These are phyloP conservation scores for Monopis laevigella DNA, from an alignment of 2,888 invertebrate species.

Conservation along the genomic window DNA sequence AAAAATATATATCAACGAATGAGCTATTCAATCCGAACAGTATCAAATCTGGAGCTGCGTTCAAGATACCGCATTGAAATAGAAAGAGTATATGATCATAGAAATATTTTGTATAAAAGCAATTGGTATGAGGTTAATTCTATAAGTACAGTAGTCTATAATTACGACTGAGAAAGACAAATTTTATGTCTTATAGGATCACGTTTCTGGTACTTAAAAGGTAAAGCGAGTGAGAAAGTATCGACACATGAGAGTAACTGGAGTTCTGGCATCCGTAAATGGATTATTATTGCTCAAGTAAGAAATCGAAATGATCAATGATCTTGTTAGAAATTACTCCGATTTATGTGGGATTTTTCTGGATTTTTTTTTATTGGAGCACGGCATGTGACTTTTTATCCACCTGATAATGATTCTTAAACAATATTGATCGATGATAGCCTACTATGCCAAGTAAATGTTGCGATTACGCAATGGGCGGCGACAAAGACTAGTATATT, in stretches of 20 bases:
- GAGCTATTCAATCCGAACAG: too few species aligned
- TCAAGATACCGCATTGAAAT: background rate
- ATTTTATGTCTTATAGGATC: conserved; percentile 8
- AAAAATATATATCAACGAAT: too few species aligned
- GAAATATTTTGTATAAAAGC: background rate
- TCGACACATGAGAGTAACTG: conserved; percentile 2
- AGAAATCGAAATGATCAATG: conserved; percentile 5
- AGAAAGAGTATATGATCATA: background rate
- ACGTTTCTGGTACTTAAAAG: conserved; percentile 10
- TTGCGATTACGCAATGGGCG: too few species aligned
- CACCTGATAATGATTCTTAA: too few species aligned
- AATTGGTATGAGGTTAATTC: conserved; percentile 8
- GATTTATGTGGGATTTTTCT: too few species aligned
- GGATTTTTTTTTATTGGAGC: too few species aligned
- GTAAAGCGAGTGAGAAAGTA: conserved; percentile 10
- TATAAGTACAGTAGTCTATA: background rate
- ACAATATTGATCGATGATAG: too few species aligned
- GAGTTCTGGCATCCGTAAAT: conserved; percentile 7
- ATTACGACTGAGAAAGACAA: conserved; percentile 6
- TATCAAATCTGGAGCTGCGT: too few species aligned
- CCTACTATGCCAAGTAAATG: too few species aligned
- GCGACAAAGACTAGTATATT: too few species aligned
- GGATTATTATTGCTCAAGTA: conserved; percentile 4
- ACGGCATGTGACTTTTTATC: too few species aligned
- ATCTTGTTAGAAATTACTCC: too few species aligned